phyloP scores from a whole-genome alignment of 2,888 invertebrate species.

The Eupithecia insigniata region DNA sequence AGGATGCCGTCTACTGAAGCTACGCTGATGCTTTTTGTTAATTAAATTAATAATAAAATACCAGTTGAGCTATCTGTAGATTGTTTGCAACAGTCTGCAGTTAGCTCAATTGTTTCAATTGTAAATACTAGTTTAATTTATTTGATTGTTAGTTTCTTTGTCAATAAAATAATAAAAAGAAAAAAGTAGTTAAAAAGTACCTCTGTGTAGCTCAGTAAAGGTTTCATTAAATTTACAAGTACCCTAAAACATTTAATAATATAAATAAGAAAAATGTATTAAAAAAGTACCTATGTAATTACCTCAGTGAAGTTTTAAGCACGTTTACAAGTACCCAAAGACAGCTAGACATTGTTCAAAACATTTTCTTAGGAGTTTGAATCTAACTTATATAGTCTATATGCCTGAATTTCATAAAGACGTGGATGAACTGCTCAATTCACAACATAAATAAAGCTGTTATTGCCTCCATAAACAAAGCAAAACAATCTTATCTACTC shows the following conservation, averaged over 20 bases:
- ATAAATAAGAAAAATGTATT: neutral
- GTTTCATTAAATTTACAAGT: neutral
- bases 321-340: neutral
- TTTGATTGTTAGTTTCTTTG: no score
- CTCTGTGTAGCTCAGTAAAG: neutral
- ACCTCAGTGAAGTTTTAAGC: neutral
- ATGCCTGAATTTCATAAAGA: neutral
- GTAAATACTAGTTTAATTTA: no score
- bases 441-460: neutral
- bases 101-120: no score
- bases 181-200: neutral
- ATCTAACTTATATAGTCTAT: neutral
- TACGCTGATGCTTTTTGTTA: neutral
- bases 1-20: slow-evolving; percentile 5
- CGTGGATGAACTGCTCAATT: neutral
- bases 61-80: no score
- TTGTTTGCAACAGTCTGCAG: no score
- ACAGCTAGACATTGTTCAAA: neutral
- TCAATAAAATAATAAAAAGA: no score
- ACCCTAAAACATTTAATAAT: no score
- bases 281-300: no score
- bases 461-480: neutral
- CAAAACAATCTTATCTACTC: neutral
- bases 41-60: no score
- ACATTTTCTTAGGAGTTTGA: neutral